phyloP scores from a whole-genome alignment of 2,888 invertebrate species.

The Drosophila ezoana region DNA sequence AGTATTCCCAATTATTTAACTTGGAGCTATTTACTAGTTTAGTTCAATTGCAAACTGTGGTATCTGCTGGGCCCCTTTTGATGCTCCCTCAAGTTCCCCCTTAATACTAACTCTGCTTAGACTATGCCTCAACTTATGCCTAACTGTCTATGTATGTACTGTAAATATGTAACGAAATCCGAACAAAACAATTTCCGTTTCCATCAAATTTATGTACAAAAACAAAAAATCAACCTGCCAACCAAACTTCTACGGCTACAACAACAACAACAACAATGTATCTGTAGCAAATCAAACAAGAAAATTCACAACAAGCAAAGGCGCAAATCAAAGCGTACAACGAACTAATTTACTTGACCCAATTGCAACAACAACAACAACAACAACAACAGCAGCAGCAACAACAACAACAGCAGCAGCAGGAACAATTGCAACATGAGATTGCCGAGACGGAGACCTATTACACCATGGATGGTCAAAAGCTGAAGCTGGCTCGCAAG shows the following conservation, averaged over 20 bases:
- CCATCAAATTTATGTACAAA: conserved; percentile 68
- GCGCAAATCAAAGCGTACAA: conserved; percentile 92
- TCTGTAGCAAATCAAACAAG: conserved; percentile 83
- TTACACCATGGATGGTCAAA: conserved; percentile 81
- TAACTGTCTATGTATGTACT: conserved; percentile 39
- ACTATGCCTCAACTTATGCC: conserved; percentile 39
- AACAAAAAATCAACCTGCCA: conserved; percentile 51
- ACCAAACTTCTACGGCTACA: conserved; percentile 42
- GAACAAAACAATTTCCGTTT: conserved; percentile 62
- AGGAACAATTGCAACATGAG: conserved; percentile 64
- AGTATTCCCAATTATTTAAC: background rate
- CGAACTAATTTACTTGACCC: conserved; percentile 86
- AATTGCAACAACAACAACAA: conserved; percentile 83
- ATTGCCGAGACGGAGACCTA: conserved; percentile 72
- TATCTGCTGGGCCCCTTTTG: conserved; percentile 50
- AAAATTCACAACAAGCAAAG: conserved; percentile 88
- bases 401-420: conserved; percentile 69
- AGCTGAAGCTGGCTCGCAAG: conserved; percentile 78
- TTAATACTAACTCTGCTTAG: conserved; percentile 32
- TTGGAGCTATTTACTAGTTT: conserved; percentile 1
- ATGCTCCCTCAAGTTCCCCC: conserved; percentile 29
- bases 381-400: conserved; percentile 66
- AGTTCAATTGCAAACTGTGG: background rate
- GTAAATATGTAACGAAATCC: conserved; percentile 47
- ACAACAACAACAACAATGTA: conserved; percentile 28